Base-by-base conservation (phyloP, 2,888 invertebrate species). In the Dorcus hopei region DNA sequence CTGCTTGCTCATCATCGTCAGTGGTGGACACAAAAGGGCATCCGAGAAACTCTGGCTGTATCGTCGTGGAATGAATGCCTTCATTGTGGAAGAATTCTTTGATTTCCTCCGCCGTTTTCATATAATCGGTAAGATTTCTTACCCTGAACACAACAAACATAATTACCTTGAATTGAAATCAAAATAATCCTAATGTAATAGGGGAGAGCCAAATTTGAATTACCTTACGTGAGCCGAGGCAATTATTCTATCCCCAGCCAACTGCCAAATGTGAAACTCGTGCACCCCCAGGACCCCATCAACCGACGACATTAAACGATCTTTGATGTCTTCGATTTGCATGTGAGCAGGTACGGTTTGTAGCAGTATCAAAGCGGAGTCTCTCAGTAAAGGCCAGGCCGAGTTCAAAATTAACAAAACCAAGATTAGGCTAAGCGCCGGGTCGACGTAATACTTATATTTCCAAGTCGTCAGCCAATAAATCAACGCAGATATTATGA, bases 341-440 rank as follows among this genome's bases (percentile, higher is more conserved):
- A 98, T 95, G 79, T 97, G 97, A 11, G 95, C 95, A 50, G 99
- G 99, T 58, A 97, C 97, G n/a, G 97, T 97, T 81, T 99, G 98
- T 50, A 99, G 82, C 59, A 98, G 81, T 73, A 98, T 97, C 63
- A 96, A 82, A 3, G 97, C 96, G 0, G 97, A 97, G 78, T 97
- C 97, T 69, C 93, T 87, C 52, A 98, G 81, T 64, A 96, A 80
- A 5, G 95, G 95, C 95, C 95, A 95, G 11, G 95, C 94, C 0
- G 94, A 94, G 64, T 88, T 87, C 64, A 95, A 80, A 66, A 96
- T 96, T 47, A 96, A 82, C 39, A 90, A 79, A 8, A 97, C 96
- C 73, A 98, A 84, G 40, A 95, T 81, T 72, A 97, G 87, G 74
- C 95, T 95, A 61, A 98, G 85, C 23, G 91, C 91, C 0, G 99